phyloP scores from a whole-genome alignment of 2,888 invertebrate genomes.

The Drosophila cognata region DNA sequence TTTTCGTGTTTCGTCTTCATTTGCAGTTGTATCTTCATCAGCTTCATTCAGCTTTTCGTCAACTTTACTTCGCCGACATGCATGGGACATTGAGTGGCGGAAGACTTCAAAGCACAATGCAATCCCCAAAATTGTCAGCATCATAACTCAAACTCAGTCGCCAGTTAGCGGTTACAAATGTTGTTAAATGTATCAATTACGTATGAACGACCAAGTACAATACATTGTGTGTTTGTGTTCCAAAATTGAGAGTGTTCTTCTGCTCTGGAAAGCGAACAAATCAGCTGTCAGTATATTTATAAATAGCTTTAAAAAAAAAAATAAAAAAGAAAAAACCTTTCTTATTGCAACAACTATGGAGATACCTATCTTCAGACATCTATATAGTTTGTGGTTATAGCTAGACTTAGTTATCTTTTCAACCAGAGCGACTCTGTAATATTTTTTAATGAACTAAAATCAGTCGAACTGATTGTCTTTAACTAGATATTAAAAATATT shows the following conservation, averaged over 20 bases:
- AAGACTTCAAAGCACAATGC: conserved; percentile 31
- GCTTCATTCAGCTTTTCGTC: conserved; percentile 44
- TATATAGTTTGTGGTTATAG: not conserved
- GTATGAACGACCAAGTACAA: not conserved
- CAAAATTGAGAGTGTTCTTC: not conserved
- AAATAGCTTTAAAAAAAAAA: not conserved
- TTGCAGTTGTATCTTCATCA: conserved; percentile 32
- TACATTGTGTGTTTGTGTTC: not conserved
- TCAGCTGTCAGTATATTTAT: not conserved
- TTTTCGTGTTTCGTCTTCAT: conserved; percentile 5
- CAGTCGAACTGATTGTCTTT: not conserved
- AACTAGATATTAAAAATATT: not conserved
- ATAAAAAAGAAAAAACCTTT: not conserved
- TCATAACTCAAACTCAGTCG: conserved; percentile 51
- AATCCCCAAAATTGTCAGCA: conserved; percentile 29
- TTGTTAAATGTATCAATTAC: conserved; percentile 39
- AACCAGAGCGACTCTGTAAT: not conserved
- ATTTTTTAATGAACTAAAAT: not conserved
- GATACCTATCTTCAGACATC: not conserved
- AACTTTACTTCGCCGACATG: conserved; percentile 38
- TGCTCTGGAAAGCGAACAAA: not conserved
- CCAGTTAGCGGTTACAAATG: conserved; percentile 56
- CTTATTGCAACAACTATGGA: not conserved
- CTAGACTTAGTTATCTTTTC: not conserved
- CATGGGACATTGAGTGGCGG: conserved; percentile 20